A percentile compares a stretch with the other conserved stretches of the same genome.
Conservation (phyloP, 2,113 vertebrate species). For the Willisornis vidua region DNA sequence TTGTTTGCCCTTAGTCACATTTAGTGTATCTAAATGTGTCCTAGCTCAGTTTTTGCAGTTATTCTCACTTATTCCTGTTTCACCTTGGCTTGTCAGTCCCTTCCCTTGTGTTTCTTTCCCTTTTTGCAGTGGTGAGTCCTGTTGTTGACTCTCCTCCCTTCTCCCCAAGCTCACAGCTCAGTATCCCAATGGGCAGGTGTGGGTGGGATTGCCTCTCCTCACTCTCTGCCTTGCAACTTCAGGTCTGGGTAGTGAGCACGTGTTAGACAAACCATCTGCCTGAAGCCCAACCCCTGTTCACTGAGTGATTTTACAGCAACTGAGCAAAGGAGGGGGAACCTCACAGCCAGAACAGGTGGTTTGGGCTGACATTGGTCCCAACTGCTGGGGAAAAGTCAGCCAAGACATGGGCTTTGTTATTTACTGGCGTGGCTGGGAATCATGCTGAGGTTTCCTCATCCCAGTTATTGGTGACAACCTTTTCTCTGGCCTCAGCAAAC, state of each 20-base stretch:
- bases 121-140: neutral
- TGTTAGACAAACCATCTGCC: neutral
- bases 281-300: neutral
- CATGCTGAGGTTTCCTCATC: neutral
- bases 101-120: neutral
- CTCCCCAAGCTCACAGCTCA: neutral
- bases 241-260: neutral
- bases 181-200: neutral
- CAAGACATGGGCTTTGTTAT: rapidly evolving
- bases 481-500: neutral
- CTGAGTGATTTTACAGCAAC: neutral
- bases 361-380: neutral
- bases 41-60: neutral
- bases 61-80: neutral
- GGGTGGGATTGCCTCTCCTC: neutral
- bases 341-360: neutral
- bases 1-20: neutral
- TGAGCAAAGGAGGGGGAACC: neutral
- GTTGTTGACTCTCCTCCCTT: neutral
- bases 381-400: neutral
- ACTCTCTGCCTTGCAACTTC: neutral
- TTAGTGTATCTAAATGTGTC: neutral
- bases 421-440: neutral
- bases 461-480: neutral
- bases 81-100: neutral